A percentile compares a stretch with the other conserved stretches of the same genome.
Evolutionary conservation across 2,888 invertebrate species (phyloP).

Genomic region (Dicyrtomina minuta): DNA sequence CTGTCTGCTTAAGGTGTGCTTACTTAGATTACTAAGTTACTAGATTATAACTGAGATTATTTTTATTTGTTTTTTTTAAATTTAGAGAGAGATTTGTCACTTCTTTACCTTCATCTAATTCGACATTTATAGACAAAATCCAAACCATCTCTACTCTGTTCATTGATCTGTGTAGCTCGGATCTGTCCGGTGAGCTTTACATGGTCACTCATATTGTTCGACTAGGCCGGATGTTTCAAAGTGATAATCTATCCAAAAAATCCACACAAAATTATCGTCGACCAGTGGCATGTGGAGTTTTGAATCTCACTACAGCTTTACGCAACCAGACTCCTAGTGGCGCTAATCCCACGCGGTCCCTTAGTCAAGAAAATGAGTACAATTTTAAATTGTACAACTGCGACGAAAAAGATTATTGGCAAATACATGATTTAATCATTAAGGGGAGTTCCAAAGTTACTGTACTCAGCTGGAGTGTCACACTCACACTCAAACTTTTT

Average conservation of each 20-base stretch:
- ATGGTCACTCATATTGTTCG: constrained; percentile 87
- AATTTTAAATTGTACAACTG: constrained; percentile 56
- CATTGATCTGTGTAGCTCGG: constrained; percentile 79
- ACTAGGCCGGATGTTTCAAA: constrained; percentile 83
- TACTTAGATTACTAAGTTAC: neutral
- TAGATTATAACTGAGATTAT: neutral
- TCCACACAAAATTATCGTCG: constrained; percentile 58
- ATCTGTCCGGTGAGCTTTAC: constrained; percentile 80
- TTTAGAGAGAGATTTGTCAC: constrained; percentile 30
- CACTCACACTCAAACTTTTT: constrained; percentile 69
- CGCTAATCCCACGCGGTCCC: constrained; percentile 4
- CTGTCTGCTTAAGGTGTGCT: neutral
- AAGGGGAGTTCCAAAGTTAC: constrained; percentile 33
- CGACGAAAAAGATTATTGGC: constrained; percentile 80
- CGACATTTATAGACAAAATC: constrained; percentile 34
- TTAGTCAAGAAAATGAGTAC: constrained; percentile 40
- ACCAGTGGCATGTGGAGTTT: constrained; percentile 84
- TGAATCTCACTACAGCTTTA: constrained; percentile 58
- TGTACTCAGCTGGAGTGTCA: constrained; percentile 10
- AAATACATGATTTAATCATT: constrained; percentile 84
- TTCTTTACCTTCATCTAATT: constrained; percentile 26
- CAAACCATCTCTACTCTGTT: constrained; percentile 44
- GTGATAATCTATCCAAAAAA: too few relatives aligned
- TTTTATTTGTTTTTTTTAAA: neutral
- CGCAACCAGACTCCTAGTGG: too few relatives aligned